Evolutionary conservation across 2,888 invertebrate species (phyloP).

Genomic region (Pterostichus niger): DNA sequence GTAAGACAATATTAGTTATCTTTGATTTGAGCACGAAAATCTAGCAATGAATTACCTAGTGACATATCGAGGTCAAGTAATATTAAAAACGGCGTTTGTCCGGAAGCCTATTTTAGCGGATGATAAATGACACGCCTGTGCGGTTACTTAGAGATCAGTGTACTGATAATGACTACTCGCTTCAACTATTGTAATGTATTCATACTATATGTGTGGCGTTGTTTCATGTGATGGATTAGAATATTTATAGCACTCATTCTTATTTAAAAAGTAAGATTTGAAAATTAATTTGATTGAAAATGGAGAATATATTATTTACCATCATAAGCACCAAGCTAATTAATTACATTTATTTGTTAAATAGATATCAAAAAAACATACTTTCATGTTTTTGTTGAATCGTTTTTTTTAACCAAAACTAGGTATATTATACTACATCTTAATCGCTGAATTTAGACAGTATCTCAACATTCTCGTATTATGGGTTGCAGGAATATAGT

Average conservation of each 20-base stretch:
- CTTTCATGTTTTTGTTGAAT: too few relatives aligned
- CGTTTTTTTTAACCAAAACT: too few relatives aligned
- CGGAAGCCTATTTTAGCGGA: slow-evolving; percentile 64
- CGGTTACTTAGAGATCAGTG: slow-evolving; percentile 61
- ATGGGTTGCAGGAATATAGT: too few relatives aligned
- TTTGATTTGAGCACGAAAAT: not conserved
- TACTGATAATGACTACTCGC: slow-evolving; percentile 57
- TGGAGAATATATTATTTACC: too few relatives aligned
- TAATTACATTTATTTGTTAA: too few relatives aligned
- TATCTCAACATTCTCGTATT: too few relatives aligned
- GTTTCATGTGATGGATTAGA: not conserved
- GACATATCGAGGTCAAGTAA: slow-evolving; percentile 65
- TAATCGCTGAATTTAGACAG: too few relatives aligned
- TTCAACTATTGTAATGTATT: slow-evolving; percentile 48
- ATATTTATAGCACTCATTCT: not conserved
- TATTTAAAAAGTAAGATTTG: too few relatives aligned
- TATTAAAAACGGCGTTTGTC: slow-evolving; percentile 65
- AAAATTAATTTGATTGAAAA: too few relatives aligned
- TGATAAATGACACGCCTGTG: slow-evolving; percentile 64
- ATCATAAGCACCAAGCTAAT: too few relatives aligned
- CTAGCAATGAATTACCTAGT: slow-evolving; percentile 45
- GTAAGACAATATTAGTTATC: slow-evolving; percentile 26
- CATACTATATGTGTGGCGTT: slow-evolving; percentile 10
- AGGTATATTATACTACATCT: too few relatives aligned
- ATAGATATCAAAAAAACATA: too few relatives aligned